Evolutionary conservation across 2,888 invertebrate species (phyloP).

Genomic region (Rapana venosa): DNA sequence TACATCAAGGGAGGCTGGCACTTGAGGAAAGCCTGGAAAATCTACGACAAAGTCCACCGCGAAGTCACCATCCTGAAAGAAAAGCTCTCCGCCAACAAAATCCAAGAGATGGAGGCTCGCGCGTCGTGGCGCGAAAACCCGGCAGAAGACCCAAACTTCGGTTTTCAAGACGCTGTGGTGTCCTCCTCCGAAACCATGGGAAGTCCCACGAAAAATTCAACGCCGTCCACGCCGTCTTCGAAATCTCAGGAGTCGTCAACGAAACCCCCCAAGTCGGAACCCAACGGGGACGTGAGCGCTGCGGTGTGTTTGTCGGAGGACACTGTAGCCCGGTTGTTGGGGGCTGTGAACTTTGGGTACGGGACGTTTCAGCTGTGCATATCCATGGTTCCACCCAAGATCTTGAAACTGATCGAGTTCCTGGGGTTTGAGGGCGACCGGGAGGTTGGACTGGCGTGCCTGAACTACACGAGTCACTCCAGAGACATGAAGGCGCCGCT

Average conservation of each 20-base stretch:
- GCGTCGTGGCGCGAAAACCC: neutral
- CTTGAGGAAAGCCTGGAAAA: constrained; percentile 85
- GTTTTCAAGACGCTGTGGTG: constrained; percentile 25
- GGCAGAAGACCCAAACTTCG: neutral
- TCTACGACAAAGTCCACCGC: constrained; percentile 84
- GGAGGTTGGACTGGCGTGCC: constrained; percentile 81
- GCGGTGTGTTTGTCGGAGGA: constrained; percentile 34
- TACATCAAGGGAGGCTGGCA: constrained; percentile 84
- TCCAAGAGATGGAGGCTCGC: constrained; percentile 19
- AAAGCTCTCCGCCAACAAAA: constrained; percentile 52
- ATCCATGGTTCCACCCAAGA: constrained; percentile 83
- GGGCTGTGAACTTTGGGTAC: constrained; percentile 85
- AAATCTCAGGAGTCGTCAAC: neutral
- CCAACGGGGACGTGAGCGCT: neutral
- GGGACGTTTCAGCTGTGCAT: constrained; percentile 84
- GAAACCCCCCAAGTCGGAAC: neutral
- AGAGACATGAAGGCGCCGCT: constrained; percentile 85
- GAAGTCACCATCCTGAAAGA: constrained; percentile 82
- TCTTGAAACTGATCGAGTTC: constrained; percentile 82
- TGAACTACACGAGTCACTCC: constrained; percentile 82
- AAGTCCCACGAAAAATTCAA: neutral
- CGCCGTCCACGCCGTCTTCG: neutral
- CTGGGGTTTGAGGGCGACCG: constrained; percentile 85
- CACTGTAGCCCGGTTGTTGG: constrained; percentile 81
- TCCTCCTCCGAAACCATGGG: neutral